phyloP scores from a whole-genome alignment of 2,888 invertebrate genomes.

The Leptinotarsa tumamoca region DNA sequence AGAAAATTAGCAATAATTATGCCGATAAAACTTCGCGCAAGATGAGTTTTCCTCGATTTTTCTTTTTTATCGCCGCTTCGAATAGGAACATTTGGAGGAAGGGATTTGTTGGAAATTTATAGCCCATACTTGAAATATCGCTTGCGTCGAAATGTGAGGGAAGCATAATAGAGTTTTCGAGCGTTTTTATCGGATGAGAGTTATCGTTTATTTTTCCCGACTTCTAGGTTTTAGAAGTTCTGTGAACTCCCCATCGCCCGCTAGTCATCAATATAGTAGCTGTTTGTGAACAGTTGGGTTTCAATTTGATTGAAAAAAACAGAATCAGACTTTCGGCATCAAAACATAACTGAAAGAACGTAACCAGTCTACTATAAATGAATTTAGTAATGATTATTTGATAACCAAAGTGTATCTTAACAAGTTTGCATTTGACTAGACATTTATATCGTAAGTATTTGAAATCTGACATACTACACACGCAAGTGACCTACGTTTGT shows the following conservation, averaged over 20 bases:
- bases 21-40: constrained; percentile 41
- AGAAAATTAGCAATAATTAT: constrained; percentile 45
- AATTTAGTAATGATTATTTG: too few species aligned
- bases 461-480: too few species aligned
- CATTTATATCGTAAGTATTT: too few species aligned
- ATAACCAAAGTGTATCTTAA: too few species aligned
- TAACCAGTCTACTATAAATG: too few species aligned
- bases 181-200: constrained; percentile 3
- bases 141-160: background rate
- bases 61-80: constrained; percentile 32
- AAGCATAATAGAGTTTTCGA: constrained; percentile 21
- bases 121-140: constrained; percentile 25
- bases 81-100: constrained; percentile 4
- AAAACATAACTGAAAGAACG: too few species aligned
- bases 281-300: background rate
- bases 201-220: background rate
- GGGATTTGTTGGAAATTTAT: constrained; percentile 34
- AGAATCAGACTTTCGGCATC: too few species aligned
- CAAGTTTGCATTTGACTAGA: too few species aligned
- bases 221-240: background rate
- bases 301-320: too few species aligned
- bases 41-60: constrained; percentile 32
- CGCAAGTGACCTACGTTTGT: too few species aligned
- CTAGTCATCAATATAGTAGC: background rate
- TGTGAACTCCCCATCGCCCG: background rate